Base-by-base conservation (phyloP, 2,113 vertebrate genomes). In the Pelmatolapia mariae region DNA sequence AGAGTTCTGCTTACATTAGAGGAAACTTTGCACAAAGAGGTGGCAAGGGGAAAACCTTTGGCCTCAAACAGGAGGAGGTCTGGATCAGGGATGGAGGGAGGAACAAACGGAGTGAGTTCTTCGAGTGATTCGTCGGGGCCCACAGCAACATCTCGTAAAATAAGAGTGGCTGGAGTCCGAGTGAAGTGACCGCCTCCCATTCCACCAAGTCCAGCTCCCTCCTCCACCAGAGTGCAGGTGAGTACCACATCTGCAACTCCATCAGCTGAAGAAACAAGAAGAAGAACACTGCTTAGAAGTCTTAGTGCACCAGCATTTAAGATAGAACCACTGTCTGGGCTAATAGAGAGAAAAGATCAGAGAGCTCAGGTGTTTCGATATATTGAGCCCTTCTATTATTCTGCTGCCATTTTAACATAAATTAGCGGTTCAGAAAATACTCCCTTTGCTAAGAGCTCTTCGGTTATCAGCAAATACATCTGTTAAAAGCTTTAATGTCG, bases 51-150 rank as follows among this genome's bases (percentile, higher is more conserved):
- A 52, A 96, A 93, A 98, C 98, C 97, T 90, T 94, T 95, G 61
- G 92, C 93, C 87, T 98, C 97, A 7, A 98, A 97, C 61, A 96
- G 81, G 36, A 97, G 22, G 82, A 91, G 92, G 3, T 95, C 95
- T 11, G 94, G 90, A 86, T 93, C 87, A 19, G 94, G 94, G 47
- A 26, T 5, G 0, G 93, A 83, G 5, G 91, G 93, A 2, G 86
- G 92, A 18, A 96, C 91, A 89, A 97, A 98, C 1, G 97, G 92
- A 0, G 96, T 95, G 61, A 97, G 87, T 3, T 93, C 93, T 52
- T 96, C 97, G 4, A 96, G 90, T 13, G 96, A 94, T 63, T 96
- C 93, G 0, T 97, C 95, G 0, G 96, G 82, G 3, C 33, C 86
- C 52, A 97, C 80, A 1, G 94, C 61, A 26, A 97, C 53, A 6